These are phyloP conservation scores for Excalfactoria chinensis DNA, from an alignment of 2,113 vertebrate species.

Conservation along the genomic window DNA sequence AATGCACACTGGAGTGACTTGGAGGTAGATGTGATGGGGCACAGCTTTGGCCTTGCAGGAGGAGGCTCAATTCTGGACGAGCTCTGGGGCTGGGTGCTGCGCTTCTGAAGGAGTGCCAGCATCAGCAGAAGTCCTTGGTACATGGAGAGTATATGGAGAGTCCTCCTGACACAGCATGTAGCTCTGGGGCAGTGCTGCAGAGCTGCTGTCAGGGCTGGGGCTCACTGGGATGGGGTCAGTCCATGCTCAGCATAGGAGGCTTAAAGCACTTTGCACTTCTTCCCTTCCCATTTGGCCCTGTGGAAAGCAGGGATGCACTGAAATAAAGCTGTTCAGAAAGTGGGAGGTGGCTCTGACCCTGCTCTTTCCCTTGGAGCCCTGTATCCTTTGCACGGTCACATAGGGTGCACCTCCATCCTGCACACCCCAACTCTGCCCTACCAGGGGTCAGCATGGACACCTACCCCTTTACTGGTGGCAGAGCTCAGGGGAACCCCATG, in stretches of 20 bases:
- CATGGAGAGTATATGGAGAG: not conserved
- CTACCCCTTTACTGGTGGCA: too few relatives aligned
- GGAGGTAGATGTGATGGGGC: not conserved
- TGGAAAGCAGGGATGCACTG: not conserved
- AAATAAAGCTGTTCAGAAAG: slow-evolving; percentile 37
- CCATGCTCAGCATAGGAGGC: not conserved
- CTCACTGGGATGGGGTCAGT: not conserved
- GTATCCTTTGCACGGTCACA: not conserved
- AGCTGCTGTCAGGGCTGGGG: not conserved
- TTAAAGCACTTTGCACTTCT: not conserved
- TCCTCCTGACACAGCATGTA: not conserved
- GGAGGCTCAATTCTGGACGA: not conserved
- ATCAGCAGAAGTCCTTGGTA: not conserved
- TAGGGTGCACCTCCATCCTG: not conserved
- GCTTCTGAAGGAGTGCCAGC: not conserved
- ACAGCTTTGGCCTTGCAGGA: accelerated
- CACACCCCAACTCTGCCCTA: not conserved
- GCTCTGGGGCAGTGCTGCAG: accelerated
- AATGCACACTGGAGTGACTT: not conserved
- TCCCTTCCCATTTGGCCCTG: accelerated
- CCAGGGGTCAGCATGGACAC: too few relatives aligned
- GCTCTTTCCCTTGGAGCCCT: not conserved
- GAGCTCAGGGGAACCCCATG: not conserved
- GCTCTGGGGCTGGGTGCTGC: not conserved
- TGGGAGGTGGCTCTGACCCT: not conserved